Evolutionary conservation across 2,888 invertebrate genomes (phyloP).

Genomic region (Acheta domesticus): DNA sequence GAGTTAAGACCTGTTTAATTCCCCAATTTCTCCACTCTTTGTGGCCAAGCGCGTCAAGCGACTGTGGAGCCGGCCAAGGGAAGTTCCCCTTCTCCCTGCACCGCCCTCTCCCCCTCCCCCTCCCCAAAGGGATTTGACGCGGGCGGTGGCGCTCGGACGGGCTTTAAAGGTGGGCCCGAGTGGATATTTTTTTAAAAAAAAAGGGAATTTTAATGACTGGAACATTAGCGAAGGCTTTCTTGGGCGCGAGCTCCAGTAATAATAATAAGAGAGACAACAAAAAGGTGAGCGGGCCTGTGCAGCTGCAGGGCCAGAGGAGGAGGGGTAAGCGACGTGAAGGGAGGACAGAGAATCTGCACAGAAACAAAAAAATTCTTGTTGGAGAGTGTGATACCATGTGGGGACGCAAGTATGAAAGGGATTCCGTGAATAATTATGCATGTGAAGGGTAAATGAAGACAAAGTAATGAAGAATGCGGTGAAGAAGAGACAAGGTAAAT

Average conservation of each 20-base stretch:
- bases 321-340: too few relatives aligned
- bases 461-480: too few relatives aligned
- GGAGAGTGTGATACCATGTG: too few relatives aligned
- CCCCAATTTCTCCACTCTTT: constrained; percentile 18
- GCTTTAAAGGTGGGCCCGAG: neutral
- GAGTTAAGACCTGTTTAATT: constrained; percentile 2
- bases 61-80: neutral
- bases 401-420: too few relatives aligned
- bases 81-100: neutral
- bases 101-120: neutral
- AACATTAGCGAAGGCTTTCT: constrained; percentile 18
- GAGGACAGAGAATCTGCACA: too few relatives aligned
- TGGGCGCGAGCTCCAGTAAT: neutral
- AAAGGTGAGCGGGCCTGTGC: neutral
- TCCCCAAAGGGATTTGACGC: neutral
- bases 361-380: too few relatives aligned
- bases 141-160: neutral
- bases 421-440: too few relatives aligned
- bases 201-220: constrained; percentile 7
- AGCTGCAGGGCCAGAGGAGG: too few relatives aligned
- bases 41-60: neutral
- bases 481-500: too few relatives aligned
- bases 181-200: neutral
- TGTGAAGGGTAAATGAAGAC: too few relatives aligned
- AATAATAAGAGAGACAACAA: constrained; percentile 5